Percentiles rank a stretch among this genome's conserved stretches.
Conservation (phyloP, 53 echinoderm and acorn worm species). For the Apostichopus leukothele region DNA sequence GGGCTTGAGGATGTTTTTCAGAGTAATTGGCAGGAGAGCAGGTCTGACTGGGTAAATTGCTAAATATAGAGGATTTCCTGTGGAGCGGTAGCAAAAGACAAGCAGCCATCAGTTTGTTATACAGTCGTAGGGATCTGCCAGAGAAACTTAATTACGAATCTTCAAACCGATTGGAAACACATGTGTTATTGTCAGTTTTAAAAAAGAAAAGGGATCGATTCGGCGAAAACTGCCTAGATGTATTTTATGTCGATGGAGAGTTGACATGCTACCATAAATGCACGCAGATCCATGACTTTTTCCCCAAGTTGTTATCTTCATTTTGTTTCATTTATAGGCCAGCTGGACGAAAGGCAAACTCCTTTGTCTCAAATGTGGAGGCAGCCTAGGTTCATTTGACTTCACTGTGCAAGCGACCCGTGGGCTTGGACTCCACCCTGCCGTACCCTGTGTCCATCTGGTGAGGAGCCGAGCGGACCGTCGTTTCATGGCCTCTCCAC, state of each 20-base stretch:
- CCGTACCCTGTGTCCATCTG: conserved; percentile 65
- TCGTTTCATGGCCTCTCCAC: conserved; percentile 49
- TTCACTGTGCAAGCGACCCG: conserved; percentile 67
- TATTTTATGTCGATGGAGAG: no score
- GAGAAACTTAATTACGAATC: not conserved
- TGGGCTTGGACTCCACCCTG: conserved; percentile 18
- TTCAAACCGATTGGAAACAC: not conserved
- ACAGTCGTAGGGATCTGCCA: not conserved
- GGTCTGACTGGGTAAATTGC: not conserved
- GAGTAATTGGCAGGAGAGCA: conserved; percentile 5
- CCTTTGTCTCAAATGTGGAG: conserved; percentile 80
- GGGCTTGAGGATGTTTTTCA: not conserved
- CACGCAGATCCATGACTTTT: no score
- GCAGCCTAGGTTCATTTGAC: conserved; percentile 88
- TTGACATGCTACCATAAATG: no score
- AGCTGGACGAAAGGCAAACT: conserved; percentile 88
- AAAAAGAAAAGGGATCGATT: no score
- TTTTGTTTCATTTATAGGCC: conserved; percentile 53
- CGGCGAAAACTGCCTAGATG: no score
- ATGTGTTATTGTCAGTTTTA: conserved; percentile 2
- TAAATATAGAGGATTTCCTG: conserved; percentile 7
- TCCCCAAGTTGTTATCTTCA: not conserved
- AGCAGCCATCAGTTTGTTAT: not conserved
- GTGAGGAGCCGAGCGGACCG: conserved; percentile 75
- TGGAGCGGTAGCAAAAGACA: not conserved